phyloP scores from a whole-genome alignment of 2,113 vertebrate genomes.

The Herpailurus yagouaroundi region DNA sequence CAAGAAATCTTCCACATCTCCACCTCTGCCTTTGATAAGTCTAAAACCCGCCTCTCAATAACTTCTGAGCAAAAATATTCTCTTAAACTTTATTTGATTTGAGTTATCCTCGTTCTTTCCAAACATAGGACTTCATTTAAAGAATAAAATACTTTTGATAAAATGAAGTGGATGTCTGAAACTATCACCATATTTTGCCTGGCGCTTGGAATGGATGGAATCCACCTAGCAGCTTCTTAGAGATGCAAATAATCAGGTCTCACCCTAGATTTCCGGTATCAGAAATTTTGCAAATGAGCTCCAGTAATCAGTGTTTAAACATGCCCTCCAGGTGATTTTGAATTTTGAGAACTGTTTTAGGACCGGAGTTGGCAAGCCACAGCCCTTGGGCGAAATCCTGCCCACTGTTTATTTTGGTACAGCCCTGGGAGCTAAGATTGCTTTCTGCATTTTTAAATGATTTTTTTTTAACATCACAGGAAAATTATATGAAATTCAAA shows the following conservation, averaged over 20 bases:
- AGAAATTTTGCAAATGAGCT: background rate
- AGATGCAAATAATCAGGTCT: background rate
- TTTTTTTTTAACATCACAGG: background rate
- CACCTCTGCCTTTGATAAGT: background rate
- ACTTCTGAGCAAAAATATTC: slow-evolving; percentile 51
- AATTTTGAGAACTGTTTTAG: background rate
- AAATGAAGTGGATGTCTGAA: background rate
- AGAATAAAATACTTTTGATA: background rate
- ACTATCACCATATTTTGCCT: background rate
- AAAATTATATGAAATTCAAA: slow-evolving; percentile 12
- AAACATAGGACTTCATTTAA: background rate
- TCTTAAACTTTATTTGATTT: slow-evolving; percentile 50
- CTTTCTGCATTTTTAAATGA: slow-evolving; percentile 5
- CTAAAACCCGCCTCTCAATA: slow-evolving; percentile 19
- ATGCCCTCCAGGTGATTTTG: background rate
- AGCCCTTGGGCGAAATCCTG: background rate
- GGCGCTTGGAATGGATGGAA: background rate
- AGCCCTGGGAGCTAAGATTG: background rate
- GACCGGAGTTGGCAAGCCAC: background rate
- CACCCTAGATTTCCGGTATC: background rate
- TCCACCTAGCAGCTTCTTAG: background rate
- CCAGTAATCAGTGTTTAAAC: background rate
- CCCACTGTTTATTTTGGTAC: background rate
- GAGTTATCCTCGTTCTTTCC: background rate
- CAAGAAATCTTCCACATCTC: slow-evolving; percentile 52